A percentile compares a stretch with the other conserved stretches of the same genome.
phyloP scores from a whole-genome alignment of 2,113 vertebrate genomes.

The Gnathonemus longibarbis region DNA sequence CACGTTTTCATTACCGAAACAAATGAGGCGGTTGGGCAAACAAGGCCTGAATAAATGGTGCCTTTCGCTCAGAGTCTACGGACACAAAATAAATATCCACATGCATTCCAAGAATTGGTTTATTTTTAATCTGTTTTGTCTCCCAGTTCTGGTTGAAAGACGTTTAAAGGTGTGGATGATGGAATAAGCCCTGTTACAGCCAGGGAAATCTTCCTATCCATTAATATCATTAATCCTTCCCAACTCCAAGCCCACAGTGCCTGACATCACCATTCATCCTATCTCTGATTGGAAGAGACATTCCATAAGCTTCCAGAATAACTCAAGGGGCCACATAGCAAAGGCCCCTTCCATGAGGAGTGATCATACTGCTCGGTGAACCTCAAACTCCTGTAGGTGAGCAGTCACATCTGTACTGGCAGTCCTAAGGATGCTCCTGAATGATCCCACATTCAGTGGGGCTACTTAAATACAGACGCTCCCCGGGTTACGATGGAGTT shows the following conservation, averaged over 20 bases:
- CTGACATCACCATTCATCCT: neutral
- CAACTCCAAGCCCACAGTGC: neutral
- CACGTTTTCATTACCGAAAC: neutral
- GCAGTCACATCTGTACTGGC: neutral
- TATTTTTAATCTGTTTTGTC: conserved; percentile 2
- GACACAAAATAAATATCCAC: neutral
- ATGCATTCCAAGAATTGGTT: neutral
- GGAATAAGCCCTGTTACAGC: neutral
- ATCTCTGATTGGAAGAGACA: neutral
- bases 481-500: neutral
- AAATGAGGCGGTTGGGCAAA: neutral
- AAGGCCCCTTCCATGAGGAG: neutral
- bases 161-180: neutral
- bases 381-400: neutral
- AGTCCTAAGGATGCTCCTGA: neutral
- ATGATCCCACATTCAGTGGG: neutral
- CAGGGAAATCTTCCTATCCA: neutral
- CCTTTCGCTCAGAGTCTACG: neutral
- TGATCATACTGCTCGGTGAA: neutral
- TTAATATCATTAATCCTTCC: conserved; percentile 4
- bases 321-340: neutral
- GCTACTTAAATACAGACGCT: neutral
- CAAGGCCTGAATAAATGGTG: neutral
- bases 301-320: conserved; percentile 1
- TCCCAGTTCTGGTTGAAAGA: neutral